Percentiles rank a stretch among this genome's conserved stretches.
These are phyloP conservation scores for Allolobophora icterica DNA, from an alignment of 2,888 invertebrate genomes.

Conservation along the genomic window DNA sequence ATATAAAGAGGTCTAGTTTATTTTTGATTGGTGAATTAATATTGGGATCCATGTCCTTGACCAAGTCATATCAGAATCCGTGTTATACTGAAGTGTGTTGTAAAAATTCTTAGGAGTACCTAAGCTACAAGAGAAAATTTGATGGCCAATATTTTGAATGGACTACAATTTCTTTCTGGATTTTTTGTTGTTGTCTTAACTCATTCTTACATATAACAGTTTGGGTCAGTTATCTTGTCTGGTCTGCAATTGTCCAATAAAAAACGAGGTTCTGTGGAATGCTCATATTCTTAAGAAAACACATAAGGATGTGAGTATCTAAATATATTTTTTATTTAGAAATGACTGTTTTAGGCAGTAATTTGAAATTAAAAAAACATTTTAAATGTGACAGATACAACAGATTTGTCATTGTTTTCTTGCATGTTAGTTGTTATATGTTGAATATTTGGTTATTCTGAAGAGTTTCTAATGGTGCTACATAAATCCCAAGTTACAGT, in stretches of 20 bases:
- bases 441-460: background rate
- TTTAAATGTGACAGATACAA: background rate
- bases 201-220: background rate
- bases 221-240: slow-evolving; percentile 5
- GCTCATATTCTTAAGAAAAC: slow-evolving; percentile 17
- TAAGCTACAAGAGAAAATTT: background rate
- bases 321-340: background rate
- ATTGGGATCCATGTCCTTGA: too few species aligned
- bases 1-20: too few species aligned
- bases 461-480: background rate
- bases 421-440: background rate
- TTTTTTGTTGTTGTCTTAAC: background rate
- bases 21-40: too few species aligned
- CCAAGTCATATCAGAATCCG: too few species aligned
- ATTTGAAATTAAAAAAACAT: background rate
- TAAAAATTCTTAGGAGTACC: background rate
- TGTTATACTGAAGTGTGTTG: too few species aligned
- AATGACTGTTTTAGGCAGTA: background rate
- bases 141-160: background rate
- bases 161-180: background rate
- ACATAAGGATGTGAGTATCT: background rate
- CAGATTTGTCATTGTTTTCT: background rate
- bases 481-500: too few species aligned
- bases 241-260: slow-evolving; percentile 5
- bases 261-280: background rate